phyloP scores from a whole-genome alignment of 2,113 vertebrate species.

The Siniperca chuatsi region DNA sequence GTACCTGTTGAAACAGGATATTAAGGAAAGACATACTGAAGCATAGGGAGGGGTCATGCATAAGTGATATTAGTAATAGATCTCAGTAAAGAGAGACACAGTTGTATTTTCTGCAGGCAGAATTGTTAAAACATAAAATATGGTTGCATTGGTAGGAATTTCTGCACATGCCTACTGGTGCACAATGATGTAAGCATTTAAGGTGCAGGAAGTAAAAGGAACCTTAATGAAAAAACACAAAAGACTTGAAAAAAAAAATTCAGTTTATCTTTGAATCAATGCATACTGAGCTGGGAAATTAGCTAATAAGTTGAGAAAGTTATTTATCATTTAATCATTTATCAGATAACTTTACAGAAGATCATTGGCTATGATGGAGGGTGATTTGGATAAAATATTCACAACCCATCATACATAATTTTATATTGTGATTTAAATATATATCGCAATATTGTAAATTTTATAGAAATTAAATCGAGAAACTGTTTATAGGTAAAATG shows the following conservation, averaged over 20 bases:
- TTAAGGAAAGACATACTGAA: not conserved
- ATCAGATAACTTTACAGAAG: not conserved
- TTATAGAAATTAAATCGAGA: not conserved
- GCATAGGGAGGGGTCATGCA: not conserved
- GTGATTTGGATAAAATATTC: not conserved
- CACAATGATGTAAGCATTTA: too few relatives aligned
- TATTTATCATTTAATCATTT: not conserved
- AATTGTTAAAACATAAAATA: not conserved
- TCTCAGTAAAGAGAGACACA: not conserved
- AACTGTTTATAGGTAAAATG: slow-evolving; percentile 8
- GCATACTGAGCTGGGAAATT: not conserved
- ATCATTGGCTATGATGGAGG: not conserved
- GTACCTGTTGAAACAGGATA: not conserved
- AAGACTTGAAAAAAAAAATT: too few relatives aligned
- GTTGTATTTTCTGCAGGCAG: not conserved
- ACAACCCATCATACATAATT: not conserved
- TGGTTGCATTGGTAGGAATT: not conserved
- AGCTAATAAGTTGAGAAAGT: not conserved
- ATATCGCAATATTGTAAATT: too few relatives aligned
- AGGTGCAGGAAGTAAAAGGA: not conserved
- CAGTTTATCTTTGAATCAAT: not conserved
- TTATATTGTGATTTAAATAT: not conserved
- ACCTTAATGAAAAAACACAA: not conserved
- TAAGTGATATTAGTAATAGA: not conserved
- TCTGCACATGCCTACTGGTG: not conserved